Conservation (phyloP, 2,113 vertebrate species). For the rat (Rattus norvegicus) region DNA sequence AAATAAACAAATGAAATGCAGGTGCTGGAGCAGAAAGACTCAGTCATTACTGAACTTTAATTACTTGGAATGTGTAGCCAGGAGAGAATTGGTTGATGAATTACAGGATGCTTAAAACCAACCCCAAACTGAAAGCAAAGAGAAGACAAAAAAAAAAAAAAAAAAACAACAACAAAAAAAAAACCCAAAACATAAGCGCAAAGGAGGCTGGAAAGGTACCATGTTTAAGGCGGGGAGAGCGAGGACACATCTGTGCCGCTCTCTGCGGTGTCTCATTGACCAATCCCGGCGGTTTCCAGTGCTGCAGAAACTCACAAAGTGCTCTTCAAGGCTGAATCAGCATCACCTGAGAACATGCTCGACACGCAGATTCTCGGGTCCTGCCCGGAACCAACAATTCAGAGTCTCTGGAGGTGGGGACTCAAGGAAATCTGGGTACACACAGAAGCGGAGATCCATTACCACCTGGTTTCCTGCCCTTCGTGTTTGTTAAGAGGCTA, state of each 20-base stretch:
- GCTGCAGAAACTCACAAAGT: background rate
- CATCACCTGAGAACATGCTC: background rate
- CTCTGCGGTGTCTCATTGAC: background rate
- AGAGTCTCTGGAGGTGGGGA: background rate
- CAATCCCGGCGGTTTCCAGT: background rate
- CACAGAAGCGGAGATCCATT: background rate
- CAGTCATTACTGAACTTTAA: conserved; percentile 99
- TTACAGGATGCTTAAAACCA: conserved; percentile 91
- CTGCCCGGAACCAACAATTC: background rate
- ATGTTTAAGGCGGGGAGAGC: conserved; percentile 68
- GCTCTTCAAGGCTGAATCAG: background rate
- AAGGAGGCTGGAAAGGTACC: background rate
- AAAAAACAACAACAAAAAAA: no score
- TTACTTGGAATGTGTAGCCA: conserved; percentile 96
- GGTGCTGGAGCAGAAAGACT: conserved; percentile 99
- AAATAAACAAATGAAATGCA: conserved; percentile 99
- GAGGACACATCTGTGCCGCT: background rate
- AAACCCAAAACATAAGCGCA: conserved; percentile 1
- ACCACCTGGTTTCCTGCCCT: background rate
- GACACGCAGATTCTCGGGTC: background rate
- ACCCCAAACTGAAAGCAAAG: conserved; percentile 86
- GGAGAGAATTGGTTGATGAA: conserved; percentile 93
- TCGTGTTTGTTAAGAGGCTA: background rate
- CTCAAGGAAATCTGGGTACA: background rate
- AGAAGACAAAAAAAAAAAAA: conserved; percentile 69